Conservation (phyloP, 2,888 invertebrate species). For the Poecilobothrus nobilitatus region DNA sequence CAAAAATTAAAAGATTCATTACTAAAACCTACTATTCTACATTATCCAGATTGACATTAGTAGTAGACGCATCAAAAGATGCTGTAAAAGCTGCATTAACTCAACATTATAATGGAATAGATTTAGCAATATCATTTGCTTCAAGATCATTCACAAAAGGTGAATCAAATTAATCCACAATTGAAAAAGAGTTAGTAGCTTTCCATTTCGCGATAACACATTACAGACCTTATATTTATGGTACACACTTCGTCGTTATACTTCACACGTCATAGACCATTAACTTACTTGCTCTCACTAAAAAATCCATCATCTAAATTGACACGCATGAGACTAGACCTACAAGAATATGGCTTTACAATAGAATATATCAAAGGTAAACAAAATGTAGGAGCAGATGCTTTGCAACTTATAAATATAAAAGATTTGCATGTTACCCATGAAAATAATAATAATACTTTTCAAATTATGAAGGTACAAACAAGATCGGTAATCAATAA, state of each 20-base stretch:
- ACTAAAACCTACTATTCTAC: no score
- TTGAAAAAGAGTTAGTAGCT: constrained; percentile 24
- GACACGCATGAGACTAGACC: constrained; percentile 24
- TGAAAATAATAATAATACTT: background rate
- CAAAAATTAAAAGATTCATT: no score
- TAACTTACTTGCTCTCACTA: constrained; percentile 24
- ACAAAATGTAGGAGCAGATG: constrained; percentile 13
- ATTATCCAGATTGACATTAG: no score
- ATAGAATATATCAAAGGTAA: constrained; percentile 22
- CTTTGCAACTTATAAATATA: constrained; percentile 8
- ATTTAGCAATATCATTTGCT: constrained; percentile 15
- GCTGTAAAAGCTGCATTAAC: background rate
- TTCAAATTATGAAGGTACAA: background rate
- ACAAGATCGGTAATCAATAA: constrained; percentile 11
- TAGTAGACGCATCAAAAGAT: background rate
- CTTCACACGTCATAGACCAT: no score
- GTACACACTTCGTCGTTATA: no score
- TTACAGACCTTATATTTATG: constrained; percentile 21
- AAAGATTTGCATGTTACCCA: background rate
- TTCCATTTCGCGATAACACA: constrained; percentile 22
- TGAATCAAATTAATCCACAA: constrained; percentile 22
- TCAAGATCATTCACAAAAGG: constrained; percentile 21
- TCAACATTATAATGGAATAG: background rate
- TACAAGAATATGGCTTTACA: constrained; percentile 23
- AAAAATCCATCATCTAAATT: constrained; percentile 25